Evolutionary conservation across 2,797 vertebrate species (phyloP).

Genomic region (Squalus acanthias): DNA sequence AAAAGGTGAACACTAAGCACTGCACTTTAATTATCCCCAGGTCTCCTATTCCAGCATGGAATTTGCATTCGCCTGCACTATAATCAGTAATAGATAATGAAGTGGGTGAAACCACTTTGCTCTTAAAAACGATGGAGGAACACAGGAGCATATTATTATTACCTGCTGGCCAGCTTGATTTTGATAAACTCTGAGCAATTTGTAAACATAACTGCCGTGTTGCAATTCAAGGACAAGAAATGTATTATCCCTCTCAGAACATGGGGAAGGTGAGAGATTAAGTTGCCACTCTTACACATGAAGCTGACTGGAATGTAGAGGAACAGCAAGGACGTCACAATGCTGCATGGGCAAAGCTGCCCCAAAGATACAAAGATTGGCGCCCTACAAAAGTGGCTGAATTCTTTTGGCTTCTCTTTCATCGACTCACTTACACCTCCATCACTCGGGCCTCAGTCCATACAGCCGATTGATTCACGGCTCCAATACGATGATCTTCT

Average conservation of each 20-base stretch:
- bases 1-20: conserved; percentile 2
- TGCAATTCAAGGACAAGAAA: neutral
- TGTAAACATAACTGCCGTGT: neutral
- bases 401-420: neutral
- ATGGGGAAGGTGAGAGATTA: neutral
- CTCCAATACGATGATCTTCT: neutral
- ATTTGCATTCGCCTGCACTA: neutral
- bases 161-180: neutral
- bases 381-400: too few species aligned
- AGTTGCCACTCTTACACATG: neutral
- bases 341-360: neutral
- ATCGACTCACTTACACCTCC: neutral
- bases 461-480: neutral
- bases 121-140: neutral
- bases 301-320: neutral
- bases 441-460: neutral
- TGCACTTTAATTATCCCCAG: conserved; percentile 21
- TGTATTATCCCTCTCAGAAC: neutral
- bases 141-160: conserved; percentile 1
- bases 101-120: neutral
- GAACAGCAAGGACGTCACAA: neutral
- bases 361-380: neutral
- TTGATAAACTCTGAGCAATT: neutral
- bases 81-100: neutral
- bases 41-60: neutral